These are phyloP conservation scores for Pristionchus arcanus DNA, from an alignment of 2,888 invertebrate species.

Conservation along the genomic window DNA sequence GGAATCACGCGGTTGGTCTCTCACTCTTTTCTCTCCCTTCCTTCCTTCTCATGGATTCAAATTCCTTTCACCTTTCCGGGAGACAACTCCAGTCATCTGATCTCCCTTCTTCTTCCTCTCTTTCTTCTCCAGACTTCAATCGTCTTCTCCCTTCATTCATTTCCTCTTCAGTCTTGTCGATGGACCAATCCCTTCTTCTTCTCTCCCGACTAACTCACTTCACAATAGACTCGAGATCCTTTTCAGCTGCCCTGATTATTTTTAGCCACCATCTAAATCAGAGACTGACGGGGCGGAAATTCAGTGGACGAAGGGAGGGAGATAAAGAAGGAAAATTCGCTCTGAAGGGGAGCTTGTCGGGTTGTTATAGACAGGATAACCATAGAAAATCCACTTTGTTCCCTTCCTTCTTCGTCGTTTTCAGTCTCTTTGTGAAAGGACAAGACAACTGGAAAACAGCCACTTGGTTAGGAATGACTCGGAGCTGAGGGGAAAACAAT, in stretches of 20 bases:
- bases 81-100: conserved; percentile 24
- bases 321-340: not conserved
- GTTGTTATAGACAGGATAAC: conserved; percentile 13
- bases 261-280: not conserved
- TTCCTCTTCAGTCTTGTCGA: not conserved
- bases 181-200: not conserved
- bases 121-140: not conserved
- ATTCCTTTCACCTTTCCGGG: not conserved
- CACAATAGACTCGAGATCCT: conserved; percentile 8
- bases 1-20: conserved; percentile 2
- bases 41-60: not conserved
- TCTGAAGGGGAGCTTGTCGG: not conserved
- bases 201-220: conserved; percentile 2
- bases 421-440: not conserved
- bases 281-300: conserved; percentile 38
- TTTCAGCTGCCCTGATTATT: conserved; percentile 23
- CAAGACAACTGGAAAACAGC: not conserved
- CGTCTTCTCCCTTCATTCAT: not conserved
- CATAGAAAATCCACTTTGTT: conserved; percentile 32
- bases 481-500: not conserved
- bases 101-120: not conserved
- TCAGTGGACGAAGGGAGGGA: not conserved
- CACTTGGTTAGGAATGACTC: not conserved
- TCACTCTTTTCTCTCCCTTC: not conserved
- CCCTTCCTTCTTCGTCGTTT: not conserved